Evolutionary conservation across 30 jellyfish, hydroid and myxozoan species (phyloP), one percentile per base, ranked within the genome.

Genomic region (Aurelia coerulea): DNA sequence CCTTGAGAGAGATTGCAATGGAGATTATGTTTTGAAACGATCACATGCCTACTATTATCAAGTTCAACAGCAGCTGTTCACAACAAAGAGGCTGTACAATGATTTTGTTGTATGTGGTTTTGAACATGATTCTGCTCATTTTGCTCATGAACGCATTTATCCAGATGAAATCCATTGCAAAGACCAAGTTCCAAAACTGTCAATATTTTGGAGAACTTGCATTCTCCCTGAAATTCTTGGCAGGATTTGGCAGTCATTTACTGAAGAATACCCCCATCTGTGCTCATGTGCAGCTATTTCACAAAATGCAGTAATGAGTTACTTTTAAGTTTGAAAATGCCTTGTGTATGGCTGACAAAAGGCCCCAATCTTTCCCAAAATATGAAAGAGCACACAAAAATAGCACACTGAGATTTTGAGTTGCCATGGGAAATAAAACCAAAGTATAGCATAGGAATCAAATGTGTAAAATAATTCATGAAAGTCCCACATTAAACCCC

Each of bases 61-160:
- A 70, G 92, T 82, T 82, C 92, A 82, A 71, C 92, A 68, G 78
- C 92, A 82, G 65, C 78, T 78, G 33, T 62, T 59, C 88, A 78
- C 88, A 59, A 78, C 79, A 78, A 60, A 58, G 78, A 34, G 50
- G 3, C 32, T 2, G 23, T 78, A 78, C 78, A 59, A 62, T 56
- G 88, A 78, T 33, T 73, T 73, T 73, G 53, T 78, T 78, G 78
- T 78, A 78, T 78, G 88, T 56, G 88, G 68, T 35, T 78, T 78
- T 78, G 33, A 78, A 78, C 52, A 78, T 56, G 82, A 59, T 46
- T 65, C 70, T 51, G 90, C 82, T 63, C 75, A 66, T 14, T 80
- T 80, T 29, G 64, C 64, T 15, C 71, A 29, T 65, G 82, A 78
- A 60, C 67, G 73, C 35, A 65, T 66, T 34, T 67, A 14, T 65